These are phyloP conservation scores for Sericinus montela DNA, from an alignment of 2,888 invertebrate genomes.

Conservation along the genomic window DNA sequence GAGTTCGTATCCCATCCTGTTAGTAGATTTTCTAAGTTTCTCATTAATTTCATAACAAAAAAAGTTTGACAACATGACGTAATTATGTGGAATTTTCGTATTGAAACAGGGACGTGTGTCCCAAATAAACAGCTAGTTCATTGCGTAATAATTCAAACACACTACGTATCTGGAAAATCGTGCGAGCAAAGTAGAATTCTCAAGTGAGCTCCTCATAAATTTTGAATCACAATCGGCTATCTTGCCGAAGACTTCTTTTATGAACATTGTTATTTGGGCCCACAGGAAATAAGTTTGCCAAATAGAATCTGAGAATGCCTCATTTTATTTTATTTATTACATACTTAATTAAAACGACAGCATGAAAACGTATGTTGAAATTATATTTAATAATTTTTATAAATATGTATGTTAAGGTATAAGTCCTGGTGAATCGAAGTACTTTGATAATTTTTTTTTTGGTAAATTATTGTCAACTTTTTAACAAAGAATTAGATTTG, in stretches of 20 bases:
- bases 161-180: slow-evolving; percentile 44
- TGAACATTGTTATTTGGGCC: slow-evolving; percentile 13
- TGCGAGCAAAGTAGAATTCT: slow-evolving; percentile 64
- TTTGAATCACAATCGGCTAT: slow-evolving; percentile 39
- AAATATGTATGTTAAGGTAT: no score
- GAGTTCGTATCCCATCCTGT: no score
- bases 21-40: no score
- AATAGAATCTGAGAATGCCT: slow-evolving; percentile 12
- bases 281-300: slow-evolving; percentile 12
- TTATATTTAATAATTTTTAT: no score
- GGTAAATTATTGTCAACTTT: no score
- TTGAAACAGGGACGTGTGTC: neutral
- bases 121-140: slow-evolving; percentile 16
- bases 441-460: no score
- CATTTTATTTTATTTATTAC: slow-evolving; percentile 15
- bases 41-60: no score
- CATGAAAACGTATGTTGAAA: no score
- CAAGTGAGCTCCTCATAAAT: slow-evolving; percentile 61
- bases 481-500: no score
- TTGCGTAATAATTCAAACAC: slow-evolving; percentile 51
- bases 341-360: neutral
- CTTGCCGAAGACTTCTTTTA: slow-evolving; percentile 10
- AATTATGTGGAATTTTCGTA: no score
- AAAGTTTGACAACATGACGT: no score
- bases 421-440: no score